Conservation (phyloP, 1,140 invertebrate species). For the Penaeus indicus region DNA sequence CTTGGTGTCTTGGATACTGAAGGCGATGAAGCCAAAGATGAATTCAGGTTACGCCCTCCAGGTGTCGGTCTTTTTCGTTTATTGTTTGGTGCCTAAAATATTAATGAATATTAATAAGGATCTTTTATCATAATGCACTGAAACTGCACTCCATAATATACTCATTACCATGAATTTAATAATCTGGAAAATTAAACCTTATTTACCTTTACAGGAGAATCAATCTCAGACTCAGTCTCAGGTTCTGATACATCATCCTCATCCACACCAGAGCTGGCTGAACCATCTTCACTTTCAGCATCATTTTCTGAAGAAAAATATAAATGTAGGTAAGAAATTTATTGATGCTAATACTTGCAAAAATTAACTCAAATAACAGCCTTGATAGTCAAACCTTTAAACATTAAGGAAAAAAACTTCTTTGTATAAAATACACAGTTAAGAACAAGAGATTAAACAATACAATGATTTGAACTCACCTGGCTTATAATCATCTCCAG, state of each 20-base stretch:
- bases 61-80: constrained; percentile 26
- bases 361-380: background rate
- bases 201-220: constrained; percentile 69
- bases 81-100: constrained; percentile 28
- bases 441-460: background rate
- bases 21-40: constrained; percentile 28
- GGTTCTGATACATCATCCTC: constrained; percentile 68
- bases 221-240: constrained; percentile 68
- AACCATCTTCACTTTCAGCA: constrained; percentile 68
- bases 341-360: background rate
- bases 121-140: background rate
- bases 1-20: constrained; percentile 36
- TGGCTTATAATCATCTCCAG: constrained; percentile 75
- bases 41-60: constrained; percentile 10
- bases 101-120: background rate
- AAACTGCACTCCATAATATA: too few species aligned
- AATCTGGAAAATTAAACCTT: constrained; percentile 5
- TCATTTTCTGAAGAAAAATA: constrained; percentile 64
- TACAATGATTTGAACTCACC: constrained; percentile 66
- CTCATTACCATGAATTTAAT: background rate
- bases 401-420: background rate
- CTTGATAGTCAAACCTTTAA: too few species aligned
- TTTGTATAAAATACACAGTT: background rate
- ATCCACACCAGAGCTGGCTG: constrained; percentile 69
- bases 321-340: background rate